Evolutionary conservation across 1,140 invertebrate species (phyloP).

Genomic region (Battus philenor): DNA sequence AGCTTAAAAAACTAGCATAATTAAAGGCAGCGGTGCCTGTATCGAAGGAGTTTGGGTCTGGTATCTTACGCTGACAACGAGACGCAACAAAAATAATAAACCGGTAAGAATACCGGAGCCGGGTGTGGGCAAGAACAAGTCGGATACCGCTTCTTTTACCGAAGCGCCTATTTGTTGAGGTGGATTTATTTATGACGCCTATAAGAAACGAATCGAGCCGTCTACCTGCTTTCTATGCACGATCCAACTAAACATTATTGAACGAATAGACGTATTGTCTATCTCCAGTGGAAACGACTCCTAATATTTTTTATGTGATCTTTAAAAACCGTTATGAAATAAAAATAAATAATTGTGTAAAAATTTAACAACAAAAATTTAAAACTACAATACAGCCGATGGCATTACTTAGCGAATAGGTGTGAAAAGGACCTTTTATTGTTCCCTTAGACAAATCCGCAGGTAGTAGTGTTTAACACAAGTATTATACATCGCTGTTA

Average conservation of each 20-base stretch:
- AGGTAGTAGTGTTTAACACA: not conserved
- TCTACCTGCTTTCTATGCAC: slow-evolving; percentile 1
- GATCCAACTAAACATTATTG: not conserved
- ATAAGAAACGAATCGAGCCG: slow-evolving; percentile 6
- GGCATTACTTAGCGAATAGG: not conserved
- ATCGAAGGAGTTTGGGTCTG: not conserved
- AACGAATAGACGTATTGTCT: no score
- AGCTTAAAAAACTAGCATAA: no score
- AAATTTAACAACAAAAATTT: no score
- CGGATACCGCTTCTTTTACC: not conserved
- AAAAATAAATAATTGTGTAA: no score
- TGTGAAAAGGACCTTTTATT: not conserved
- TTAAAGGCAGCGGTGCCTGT: no score
- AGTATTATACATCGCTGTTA: slow-evolving; percentile 6
- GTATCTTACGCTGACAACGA: not conserved
- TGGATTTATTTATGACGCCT: slow-evolving; percentile 9
- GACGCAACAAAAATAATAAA: slow-evolving; percentile 5
- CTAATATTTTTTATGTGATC: no score
- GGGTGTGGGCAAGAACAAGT: not conserved
- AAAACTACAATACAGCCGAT: not conserved
- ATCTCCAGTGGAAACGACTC: no score
- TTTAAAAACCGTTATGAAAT: no score
- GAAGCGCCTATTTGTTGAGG: slow-evolving; percentile 6
- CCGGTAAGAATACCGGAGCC: slow-evolving; percentile 8
- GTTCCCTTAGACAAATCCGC: not conserved